Conservation (phyloP, 2,797 vertebrate species). For the Poecile montanus region DNA sequence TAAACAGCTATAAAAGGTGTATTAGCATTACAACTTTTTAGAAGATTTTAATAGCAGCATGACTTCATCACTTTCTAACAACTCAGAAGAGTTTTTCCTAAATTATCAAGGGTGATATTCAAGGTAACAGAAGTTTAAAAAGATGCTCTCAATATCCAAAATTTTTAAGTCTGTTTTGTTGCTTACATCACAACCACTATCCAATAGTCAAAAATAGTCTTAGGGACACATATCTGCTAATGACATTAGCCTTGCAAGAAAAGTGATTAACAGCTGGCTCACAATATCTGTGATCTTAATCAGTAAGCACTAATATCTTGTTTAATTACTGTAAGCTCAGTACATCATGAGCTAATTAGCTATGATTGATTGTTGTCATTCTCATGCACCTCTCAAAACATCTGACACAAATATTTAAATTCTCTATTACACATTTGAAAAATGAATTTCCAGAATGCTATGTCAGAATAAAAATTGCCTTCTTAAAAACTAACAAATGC, state of each 20-base stretch:
- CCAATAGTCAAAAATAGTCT: constrained; percentile 7
- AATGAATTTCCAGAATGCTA: constrained; percentile 4
- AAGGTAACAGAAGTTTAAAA: not conserved
- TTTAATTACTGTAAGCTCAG: constrained; percentile 65
- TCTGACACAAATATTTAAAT: constrained; percentile 41
- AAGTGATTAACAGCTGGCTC: constrained; percentile 61
- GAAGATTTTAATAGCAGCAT: not conserved
- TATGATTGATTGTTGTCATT: constrained; percentile 69
- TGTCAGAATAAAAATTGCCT: not conserved
- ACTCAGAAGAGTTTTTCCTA: not conserved
- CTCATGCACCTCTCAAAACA: constrained; percentile 38
- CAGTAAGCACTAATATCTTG: constrained; percentile 51
- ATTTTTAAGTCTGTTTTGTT: not conserved
- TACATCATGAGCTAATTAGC: constrained; percentile 62
- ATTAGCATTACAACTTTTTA: not conserved
- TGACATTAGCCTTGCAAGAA: constrained; percentile 35
- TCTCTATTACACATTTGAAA: not conserved
- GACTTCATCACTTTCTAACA: not conserved
- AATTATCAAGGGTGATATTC: not conserved
- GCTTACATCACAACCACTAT: not conserved
- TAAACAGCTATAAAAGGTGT: not conserved
- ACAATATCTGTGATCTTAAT: constrained; percentile 59
- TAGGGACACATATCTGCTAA: constrained; percentile 11
- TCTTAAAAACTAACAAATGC: not conserved
- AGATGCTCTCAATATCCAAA: not conserved